Conservation (phyloP, 2,797 vertebrate genomes). For the Crenuchus spilurus region DNA sequence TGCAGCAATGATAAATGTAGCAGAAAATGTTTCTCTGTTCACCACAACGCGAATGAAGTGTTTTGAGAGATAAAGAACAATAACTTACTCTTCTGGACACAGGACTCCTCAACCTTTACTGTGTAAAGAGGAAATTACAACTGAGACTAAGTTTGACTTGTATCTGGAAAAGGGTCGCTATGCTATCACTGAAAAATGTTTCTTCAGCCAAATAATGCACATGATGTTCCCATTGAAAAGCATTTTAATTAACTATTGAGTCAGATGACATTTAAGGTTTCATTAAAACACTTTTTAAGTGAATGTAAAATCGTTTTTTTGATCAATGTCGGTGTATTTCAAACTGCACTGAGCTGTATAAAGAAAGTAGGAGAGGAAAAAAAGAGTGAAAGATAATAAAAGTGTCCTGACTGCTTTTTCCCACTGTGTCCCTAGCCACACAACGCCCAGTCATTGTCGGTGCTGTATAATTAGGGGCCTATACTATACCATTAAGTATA, state of each 20-base stretch:
- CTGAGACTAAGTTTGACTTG: neutral
- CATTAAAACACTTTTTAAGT: neutral
- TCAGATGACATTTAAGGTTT: neutral
- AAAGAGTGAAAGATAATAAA: slow-evolving; percentile 5
- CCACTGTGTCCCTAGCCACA: slow-evolving; percentile 7
- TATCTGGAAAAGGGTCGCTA: neutral
- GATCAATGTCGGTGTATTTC: too few species aligned
- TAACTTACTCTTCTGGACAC: neutral
- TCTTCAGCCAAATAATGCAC: neutral
- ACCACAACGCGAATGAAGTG: neutral
- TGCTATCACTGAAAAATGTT: neutral
- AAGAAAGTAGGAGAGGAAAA: neutral
- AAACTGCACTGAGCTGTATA: neutral
- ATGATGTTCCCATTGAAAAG: neutral
- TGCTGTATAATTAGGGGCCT: slow-evolving; percentile 37
- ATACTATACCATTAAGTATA: slow-evolving; percentile 29
- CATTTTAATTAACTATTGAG: neutral
- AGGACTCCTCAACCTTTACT: neutral
- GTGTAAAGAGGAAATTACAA: neutral
- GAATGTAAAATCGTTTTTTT: too few species aligned
- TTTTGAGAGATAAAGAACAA: neutral
- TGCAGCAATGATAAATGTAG: neutral
- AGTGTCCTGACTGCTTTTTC: slow-evolving; percentile 7
- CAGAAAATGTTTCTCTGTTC: neutral
- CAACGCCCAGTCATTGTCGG: slow-evolving; percentile 37